Base-by-base conservation (phyloP, 1,140 invertebrate species). In the Hermatobates lingyangjiaoensis region DNA sequence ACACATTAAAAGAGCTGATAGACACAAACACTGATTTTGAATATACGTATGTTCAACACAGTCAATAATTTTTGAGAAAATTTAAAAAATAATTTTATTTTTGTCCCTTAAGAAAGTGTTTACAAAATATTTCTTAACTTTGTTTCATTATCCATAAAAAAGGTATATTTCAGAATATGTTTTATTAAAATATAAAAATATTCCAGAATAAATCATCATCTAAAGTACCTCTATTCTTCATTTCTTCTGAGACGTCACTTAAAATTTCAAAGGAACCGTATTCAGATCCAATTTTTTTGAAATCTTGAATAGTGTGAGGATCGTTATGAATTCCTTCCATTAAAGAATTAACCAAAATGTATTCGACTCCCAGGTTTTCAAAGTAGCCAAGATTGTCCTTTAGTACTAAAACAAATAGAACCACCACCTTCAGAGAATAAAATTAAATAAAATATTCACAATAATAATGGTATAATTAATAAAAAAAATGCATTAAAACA, bases 341-440 rank as follows among this genome's bases (percentile, higher is more conserved):
- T 39, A 86, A 75, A 1, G 80, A 79, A 23, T 78, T 81, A 26
- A 88, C 61, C 76, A 80, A 84, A 48, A 85, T 67, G 3, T 76
- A 75, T 2, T 73, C 71, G 1, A 80, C 71, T 1, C 79, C 78
- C 1, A 77, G 60, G 45, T 78, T 71, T 40, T 72, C 66, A 0
- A 88, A 61, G 63, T 86, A 78, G 0, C 68, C 60, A 14, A 87
- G 57, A 56, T 77, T 77, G 25, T 63, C 58, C 2, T 66, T 70
- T 15, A 81, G 76, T 10, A 71, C 74, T 75, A 21, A 5, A 54
- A 47, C 39, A 40, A 49, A 26, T 45, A 42, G 15, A 40, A 4
- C 44, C 10, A 25, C 27, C n/a, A 51, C 2, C 10, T 51, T 15
- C 15, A 45, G 4, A 3, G 5, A n/a, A n/a, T n/a, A n/a, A n/a